phyloP scores from a whole-genome alignment of 2,888 invertebrate genomes.

The Auanema freiburgensis region DNA sequence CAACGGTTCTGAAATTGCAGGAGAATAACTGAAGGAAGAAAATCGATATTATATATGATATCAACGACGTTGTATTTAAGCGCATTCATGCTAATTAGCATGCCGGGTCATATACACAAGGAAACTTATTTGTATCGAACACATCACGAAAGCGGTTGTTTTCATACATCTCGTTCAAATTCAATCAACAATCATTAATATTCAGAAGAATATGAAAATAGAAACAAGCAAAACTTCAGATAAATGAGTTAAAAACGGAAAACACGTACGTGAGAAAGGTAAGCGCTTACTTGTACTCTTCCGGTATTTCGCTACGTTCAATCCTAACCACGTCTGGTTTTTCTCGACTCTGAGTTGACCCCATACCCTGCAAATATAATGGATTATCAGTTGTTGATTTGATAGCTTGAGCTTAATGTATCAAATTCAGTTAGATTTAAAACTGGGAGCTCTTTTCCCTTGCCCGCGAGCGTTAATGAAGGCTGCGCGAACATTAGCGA shows the following conservation, averaged over 20 bases:
- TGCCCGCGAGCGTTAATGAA: neutral
- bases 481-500: neutral
- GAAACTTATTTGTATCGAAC: too few relatives aligned
- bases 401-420: too few relatives aligned
- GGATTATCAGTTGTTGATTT: neutral
- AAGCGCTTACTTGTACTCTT: conserved; percentile 49
- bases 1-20: conserved; percentile 42
- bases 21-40: neutral
- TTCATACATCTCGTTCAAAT: neutral
- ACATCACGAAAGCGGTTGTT: too few relatives aligned
- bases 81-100: neutral
- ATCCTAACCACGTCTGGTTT: conserved; percentile 48
- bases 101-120: neutral
- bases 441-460: neutral
- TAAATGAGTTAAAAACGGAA: neutral
- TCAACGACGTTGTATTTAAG: neutral
- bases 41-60: neutral
- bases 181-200: neutral
- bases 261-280: conserved; percentile 5
- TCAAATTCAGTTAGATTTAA: too few relatives aligned
- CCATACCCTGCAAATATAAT: conserved; percentile 28
- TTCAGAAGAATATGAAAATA: neutral
- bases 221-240: neutral
- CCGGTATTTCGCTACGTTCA: conserved; percentile 55
- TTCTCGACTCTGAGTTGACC: conserved; percentile 44